These are phyloP conservation scores for Timema cristinae DNA, from an alignment of 2,888 invertebrate species.

Conservation along the genomic window DNA sequence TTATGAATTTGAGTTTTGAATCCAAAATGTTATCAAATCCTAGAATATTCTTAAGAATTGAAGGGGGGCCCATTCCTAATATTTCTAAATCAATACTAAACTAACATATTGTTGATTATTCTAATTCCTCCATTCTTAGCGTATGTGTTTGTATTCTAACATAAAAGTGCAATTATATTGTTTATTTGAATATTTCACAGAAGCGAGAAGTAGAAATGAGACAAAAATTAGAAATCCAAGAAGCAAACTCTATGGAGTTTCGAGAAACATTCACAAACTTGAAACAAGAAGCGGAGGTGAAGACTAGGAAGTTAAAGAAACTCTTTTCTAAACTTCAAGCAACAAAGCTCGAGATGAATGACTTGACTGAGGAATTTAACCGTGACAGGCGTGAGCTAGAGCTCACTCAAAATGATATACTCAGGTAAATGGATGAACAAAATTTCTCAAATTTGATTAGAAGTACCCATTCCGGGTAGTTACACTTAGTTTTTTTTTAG, in stretches of 20 bases:
- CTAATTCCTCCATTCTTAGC: background rate
- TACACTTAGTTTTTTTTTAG: no score
- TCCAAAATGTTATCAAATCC: no score
- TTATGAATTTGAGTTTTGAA: no score
- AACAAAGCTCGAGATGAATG: constrained; percentile 72
- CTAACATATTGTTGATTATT: background rate
- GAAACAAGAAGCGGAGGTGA: constrained; percentile 95
- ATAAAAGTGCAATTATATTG: background rate
- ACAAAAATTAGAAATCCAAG: constrained; percentile 88
- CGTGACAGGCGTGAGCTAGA: constrained; percentile 89
- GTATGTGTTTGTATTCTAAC: no score
- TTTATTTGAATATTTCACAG: constrained; percentile 20
- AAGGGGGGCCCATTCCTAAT: no score
- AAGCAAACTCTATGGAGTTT: constrained; percentile 86
- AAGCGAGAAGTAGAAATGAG: constrained; percentile 80
- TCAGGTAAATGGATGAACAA: constrained; percentile 50
- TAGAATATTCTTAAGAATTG: no score
- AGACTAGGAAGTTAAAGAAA: constrained; percentile 89
- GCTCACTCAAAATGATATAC: constrained; percentile 84
- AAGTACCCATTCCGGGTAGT: no score
- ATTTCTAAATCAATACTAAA: no score
- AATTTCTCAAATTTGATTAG: no score
- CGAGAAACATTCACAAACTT: constrained; percentile 86
- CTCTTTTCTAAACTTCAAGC: constrained; percentile 77
- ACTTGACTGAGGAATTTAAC: constrained; percentile 83